These are phyloP conservation scores for Thamnophis elegans DNA, from an alignment of 2,797 vertebrate genomes.

Conservation along the genomic window DNA sequence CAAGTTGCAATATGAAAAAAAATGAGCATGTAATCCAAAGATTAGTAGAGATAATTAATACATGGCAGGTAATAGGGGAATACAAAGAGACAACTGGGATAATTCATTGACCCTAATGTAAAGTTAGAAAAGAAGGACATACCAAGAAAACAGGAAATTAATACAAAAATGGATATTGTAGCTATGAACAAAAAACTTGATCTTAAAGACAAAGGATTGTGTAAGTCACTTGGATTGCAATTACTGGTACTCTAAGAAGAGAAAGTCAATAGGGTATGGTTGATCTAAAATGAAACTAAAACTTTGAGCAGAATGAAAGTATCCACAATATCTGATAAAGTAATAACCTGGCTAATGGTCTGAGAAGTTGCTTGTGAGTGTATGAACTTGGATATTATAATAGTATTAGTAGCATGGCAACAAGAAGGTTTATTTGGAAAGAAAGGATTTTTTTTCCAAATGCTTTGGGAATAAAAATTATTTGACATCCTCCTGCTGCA, in stretches of 20 bases:
- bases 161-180: neutral
- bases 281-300: neutral
- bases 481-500: neutral
- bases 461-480: neutral
- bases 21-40: neutral
- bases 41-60: neutral
- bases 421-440: neutral
- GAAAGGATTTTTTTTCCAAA: neutral
- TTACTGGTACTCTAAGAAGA: neutral
- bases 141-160: neutral
- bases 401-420: neutral
- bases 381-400: neutral
- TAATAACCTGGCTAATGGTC: neutral
- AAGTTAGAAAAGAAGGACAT: neutral
- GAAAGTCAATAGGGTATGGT: neutral
- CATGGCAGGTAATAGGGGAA: neutral
- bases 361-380: neutral
- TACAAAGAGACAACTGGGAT: neutral
- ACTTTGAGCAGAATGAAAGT: neutral
- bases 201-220: neutral
- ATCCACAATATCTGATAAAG: neutral
- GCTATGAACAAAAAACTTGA: neutral
- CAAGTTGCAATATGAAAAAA: neutral
- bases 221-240: neutral
- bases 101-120: neutral